phyloP scores from a whole-genome alignment of 1,140 invertebrate genomes.

The Ridgeia piscesae region DNA sequence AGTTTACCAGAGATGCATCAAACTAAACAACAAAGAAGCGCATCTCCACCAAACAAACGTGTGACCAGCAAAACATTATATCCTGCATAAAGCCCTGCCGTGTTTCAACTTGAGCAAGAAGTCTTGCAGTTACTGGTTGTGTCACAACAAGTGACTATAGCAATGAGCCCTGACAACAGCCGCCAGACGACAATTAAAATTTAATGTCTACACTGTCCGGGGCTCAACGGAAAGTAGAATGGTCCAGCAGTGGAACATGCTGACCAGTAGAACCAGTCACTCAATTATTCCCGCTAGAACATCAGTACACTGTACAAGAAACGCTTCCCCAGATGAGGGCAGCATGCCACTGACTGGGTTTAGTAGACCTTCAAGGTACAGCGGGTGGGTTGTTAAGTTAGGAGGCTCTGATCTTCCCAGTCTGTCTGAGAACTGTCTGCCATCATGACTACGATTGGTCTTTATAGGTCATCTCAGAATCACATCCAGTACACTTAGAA shows the following conservation, averaged over 20 bases:
- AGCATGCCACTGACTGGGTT: not conserved
- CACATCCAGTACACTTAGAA: not conserved
- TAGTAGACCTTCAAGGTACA: not conserved
- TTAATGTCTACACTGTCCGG: not conserved
- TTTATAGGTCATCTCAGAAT: not conserved
- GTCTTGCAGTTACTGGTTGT: not conserved
- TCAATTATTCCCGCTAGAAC: too few relatives aligned
- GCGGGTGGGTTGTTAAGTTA: not conserved
- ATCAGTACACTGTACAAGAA: too few relatives aligned
- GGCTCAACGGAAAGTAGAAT: not conserved
- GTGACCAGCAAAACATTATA: not conserved
- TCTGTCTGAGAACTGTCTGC: not conserved
- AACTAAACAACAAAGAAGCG: too few relatives aligned
- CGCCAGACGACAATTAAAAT: not conserved
- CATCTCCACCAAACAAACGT: too few relatives aligned
- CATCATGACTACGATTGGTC: not conserved
- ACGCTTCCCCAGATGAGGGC: not conserved
- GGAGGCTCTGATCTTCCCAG: not conserved
- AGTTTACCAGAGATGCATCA: not conserved
- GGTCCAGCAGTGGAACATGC: not conserved
- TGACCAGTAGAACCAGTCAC: not conserved
- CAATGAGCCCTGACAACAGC: not conserved
- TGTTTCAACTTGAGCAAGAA: not conserved
- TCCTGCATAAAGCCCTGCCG: not conserved
- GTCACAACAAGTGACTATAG: not conserved